A percentile compares a stretch with the other conserved stretches of the same genome.
Conservation (phyloP, 53 echinoderm and acorn worm genomes). For the Paelopatides confundens region DNA sequence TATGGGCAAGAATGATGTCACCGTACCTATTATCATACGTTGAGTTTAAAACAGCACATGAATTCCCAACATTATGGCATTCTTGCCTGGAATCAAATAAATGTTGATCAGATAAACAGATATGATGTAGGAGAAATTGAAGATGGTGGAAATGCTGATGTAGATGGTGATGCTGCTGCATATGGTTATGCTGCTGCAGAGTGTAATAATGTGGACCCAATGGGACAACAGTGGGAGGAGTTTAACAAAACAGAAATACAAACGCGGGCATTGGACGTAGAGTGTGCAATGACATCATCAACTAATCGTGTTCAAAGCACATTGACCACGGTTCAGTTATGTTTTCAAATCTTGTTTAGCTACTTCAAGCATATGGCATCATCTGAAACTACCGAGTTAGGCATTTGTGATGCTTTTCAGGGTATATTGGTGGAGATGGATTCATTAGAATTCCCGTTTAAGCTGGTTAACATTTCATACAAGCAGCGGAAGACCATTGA, state of each 20-base stretch:
- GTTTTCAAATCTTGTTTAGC: conserved; percentile 5
- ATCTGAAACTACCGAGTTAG: neutral
- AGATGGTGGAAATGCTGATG: too few species aligned
- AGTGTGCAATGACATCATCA: too few species aligned
- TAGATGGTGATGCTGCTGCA: too few species aligned
- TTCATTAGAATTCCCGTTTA: conserved; percentile 1
- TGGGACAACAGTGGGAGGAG: too few species aligned
- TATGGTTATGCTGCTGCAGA: neutral
- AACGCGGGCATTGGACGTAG: conserved; percentile 16
- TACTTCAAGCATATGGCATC: neutral
- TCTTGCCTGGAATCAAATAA: too few species aligned
- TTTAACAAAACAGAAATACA: neutral
- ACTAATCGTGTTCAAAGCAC: conserved; percentile 37
- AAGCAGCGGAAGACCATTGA: conserved; percentile 2
- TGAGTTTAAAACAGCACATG: too few species aligned
- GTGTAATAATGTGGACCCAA: neutral
- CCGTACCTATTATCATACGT: too few species aligned
- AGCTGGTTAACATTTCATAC: neutral
- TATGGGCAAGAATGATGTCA: too few species aligned
- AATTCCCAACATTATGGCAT: too few species aligned
- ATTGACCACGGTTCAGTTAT: conserved; percentile 24
- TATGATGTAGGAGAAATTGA: too few species aligned
- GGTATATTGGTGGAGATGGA: neutral
- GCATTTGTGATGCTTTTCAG: neutral
- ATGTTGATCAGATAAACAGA: too few species aligned